Percentiles rank a stretch among this genome's conserved stretches.
phyloP scores from a whole-genome alignment of 1,140 invertebrate species.

The Chironomus striatipennis region DNA sequence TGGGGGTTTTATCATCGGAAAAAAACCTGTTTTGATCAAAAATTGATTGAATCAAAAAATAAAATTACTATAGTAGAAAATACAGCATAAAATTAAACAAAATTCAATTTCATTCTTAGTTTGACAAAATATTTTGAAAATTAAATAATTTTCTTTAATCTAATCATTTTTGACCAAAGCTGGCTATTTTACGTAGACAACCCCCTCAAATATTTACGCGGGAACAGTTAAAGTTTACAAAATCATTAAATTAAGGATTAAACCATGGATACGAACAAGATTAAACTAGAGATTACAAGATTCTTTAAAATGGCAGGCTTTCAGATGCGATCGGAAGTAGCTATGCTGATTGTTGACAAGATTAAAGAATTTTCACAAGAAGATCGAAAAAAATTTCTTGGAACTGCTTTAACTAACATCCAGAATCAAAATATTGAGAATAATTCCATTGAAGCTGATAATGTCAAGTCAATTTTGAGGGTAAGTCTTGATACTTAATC shows the following conservation, averaged over 20 bases:
- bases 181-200: too few relatives aligned
- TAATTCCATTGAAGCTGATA: conserved; percentile 59
- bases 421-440: conserved; percentile 61
- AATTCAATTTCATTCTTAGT: too few relatives aligned
- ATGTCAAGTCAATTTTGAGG: conserved; percentile 64
- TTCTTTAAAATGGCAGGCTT: conserved; percentile 37
- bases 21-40: too few relatives aligned
- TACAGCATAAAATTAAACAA: too few relatives aligned
- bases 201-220: too few relatives aligned
- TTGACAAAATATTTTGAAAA: too few relatives aligned
- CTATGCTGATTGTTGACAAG: conserved; percentile 44
- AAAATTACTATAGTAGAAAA: too few relatives aligned
- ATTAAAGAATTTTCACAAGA: conserved; percentile 36
- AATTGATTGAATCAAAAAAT: too few relatives aligned
- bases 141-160: too few relatives aligned
- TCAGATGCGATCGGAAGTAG: conserved; percentile 38
- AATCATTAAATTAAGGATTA: not conserved
- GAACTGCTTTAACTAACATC: conserved; percentile 45
- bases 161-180: too few relatives aligned
- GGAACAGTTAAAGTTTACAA: too few relatives aligned
- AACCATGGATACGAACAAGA: not conserved
- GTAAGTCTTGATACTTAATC: conserved; percentile 38
- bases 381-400: conserved; percentile 44
- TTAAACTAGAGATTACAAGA: not conserved
- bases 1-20: too few relatives aligned